Base-by-base conservation (phyloP, 1,140 invertebrate species). In the Drosophila trapezifrons region DNA sequence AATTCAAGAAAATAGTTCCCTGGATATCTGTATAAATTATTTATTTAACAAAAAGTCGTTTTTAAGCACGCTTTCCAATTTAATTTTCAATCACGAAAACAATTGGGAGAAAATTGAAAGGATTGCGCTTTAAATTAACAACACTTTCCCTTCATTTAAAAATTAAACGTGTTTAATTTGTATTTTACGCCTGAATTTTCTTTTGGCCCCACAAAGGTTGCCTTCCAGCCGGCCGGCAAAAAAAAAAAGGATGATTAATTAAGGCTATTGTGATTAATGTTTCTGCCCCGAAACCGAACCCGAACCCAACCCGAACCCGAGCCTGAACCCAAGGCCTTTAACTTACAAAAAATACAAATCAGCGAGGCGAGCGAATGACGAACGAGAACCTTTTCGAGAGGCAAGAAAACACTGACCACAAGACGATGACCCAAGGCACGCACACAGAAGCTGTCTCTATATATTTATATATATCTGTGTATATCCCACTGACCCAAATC, bases 221-320 rank as follows among this genome's bases (percentile, higher is more conserved):
- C 37, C 65, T 32, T 32, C 15, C 15, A 67, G 15, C 18, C 22
- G 40, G 25, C 29, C 29, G 29, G n/a, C 17, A 4, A 13, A 3
- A 17, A 13, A 18, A 15, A 70, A 71, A 51, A 72, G 56, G 69
- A 78, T 78, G 76, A 78, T 78, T 78, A 78, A 78, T 78, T 78
- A 77, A 77, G 74, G 66, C 45, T 40, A 71, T 74, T 77, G 66
- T 78, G 74, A 78, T 78, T 77, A 76, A 78, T 78, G 75, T 75
- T 76, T 25, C 35, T 42, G 22, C 7, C 29, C 67, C 51, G 4
- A 54, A 37, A 52, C 29, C 29, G 29, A 35, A 20, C 17, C 29
- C 49, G 7, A 52, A n/a, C 18, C 29, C 17, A 17, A 15, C 29
- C 29, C 49, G 12, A 52, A n/a, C 18, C 17, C 17, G 7, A 35